A percentile compares a stretch with the other conserved stretches of the same genome.
Evolutionary conservation across 2,113 vertebrate genomes (phyloP).

Genomic region (Ammospiza nelsoni): DNA sequence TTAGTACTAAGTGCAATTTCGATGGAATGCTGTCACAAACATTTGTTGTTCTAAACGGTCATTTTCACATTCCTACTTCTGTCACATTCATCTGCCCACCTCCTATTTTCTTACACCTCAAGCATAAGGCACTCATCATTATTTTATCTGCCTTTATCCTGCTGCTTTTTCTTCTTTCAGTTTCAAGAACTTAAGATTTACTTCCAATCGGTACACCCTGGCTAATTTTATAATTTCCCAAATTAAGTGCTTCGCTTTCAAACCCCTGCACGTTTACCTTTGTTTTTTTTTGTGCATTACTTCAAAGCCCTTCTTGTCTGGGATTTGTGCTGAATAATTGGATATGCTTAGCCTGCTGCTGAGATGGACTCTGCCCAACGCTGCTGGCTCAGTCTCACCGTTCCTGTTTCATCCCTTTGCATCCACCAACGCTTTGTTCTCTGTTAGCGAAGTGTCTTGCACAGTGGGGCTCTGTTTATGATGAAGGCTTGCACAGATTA

Average conservation of each 20-base stretch:
- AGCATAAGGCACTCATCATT: background rate
- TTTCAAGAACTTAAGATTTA: background rate
- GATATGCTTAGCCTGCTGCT: conserved; percentile 9
- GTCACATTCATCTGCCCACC: background rate
- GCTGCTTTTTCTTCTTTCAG: background rate
- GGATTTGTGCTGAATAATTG: background rate
- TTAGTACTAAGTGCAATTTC: background rate
- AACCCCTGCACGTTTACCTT: background rate
- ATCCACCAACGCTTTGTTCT: background rate
- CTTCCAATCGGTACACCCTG: background rate
- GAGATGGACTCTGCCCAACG: background rate
- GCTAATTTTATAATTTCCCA: background rate
- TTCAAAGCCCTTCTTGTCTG: conserved; percentile 18
- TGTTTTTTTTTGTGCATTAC: background rate
- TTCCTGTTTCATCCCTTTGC: background rate
- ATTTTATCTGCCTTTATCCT: background rate
- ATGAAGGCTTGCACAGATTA: background rate
- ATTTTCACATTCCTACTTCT: background rate
- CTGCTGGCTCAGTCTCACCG: background rate
- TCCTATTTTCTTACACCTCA: background rate
- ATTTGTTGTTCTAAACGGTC: background rate
- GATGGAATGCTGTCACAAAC: background rate
- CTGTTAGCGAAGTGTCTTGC: background rate
- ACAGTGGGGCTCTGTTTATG: background rate
- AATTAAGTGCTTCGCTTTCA: background rate